These are phyloP conservation scores for Lamellibrachia satsuma DNA, from an alignment of 2,888 invertebrate species.

Conservation along the genomic window DNA sequence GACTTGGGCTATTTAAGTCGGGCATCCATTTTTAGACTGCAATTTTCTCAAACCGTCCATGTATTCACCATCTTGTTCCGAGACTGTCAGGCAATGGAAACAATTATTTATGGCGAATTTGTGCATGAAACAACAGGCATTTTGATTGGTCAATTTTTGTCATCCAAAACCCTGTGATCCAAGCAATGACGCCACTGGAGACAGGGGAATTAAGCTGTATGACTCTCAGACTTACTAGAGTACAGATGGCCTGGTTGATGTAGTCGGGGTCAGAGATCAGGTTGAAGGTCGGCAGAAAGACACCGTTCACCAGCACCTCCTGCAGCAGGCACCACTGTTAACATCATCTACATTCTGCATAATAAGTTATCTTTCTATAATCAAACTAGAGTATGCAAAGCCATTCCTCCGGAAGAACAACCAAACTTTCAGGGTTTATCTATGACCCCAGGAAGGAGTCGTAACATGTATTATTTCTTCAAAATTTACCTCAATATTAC, in stretches of 20 bases:
- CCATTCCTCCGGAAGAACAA: too few relatives aligned
- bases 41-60: neutral
- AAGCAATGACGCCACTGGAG: neutral
- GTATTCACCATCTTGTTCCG: neutral
- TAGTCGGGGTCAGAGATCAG: slow-evolving; percentile 88
- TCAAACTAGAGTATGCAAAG: too few relatives aligned
- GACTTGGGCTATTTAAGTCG: too few relatives aligned
- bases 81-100: neutral
- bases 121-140: neutral
- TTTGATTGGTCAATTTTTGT: neutral
- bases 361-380: neutral
- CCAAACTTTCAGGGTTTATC: too few relatives aligned
- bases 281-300: slow-evolving; percentile 77
- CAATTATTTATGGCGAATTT: too few relatives aligned
- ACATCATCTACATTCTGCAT: neutral
- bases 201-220: neutral
- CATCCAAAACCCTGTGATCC: neutral
- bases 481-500: too few relatives aligned
- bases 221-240: slow-evolving; percentile 75
- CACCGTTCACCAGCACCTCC: slow-evolving; percentile 79
- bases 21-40: neutral
- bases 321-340: slow-evolving; percentile 65
- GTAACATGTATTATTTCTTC: too few relatives aligned
- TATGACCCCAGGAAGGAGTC: too few relatives aligned
- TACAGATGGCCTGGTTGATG: slow-evolving; percentile 87